Base-by-base conservation (phyloP, 2,797 vertebrate genomes). In the Fratercula arctica region DNA sequence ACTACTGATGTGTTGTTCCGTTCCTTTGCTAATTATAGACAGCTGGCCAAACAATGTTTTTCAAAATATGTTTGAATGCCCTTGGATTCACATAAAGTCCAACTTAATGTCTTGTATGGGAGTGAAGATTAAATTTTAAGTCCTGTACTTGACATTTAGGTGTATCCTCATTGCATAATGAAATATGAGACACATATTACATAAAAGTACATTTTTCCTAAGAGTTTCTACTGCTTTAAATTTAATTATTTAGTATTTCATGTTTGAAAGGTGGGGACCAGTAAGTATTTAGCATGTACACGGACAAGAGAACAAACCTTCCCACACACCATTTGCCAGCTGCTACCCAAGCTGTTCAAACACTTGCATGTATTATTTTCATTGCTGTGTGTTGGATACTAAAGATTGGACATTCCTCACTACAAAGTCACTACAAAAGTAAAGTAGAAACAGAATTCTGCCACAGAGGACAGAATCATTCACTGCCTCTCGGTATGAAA, bases 311-410 rank as follows among this genome's bases (percentile, higher is more conserved):
- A 95, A 96, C 75, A 89, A 91, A 89, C 41, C 79, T 85, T 92
- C 87, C 89, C 89, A 92, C 89, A 83, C 76, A 78, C 64, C 14
- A 59, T 83, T 74, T 95, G n/a, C 79, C 95, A 92, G 82, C 87
- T 96, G 94, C 85, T 93, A 39, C 50, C 72, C 89, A 93, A 94
- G 87, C 94, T 95, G 92, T 61, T 92, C 35, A 91, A 92, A 92
- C 88, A 72, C 66, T 94, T 72, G 51, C 0, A 0, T 51, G 29
- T 53, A 64, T 43, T 4, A 61, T 92, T 91, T 87, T 85, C 50
- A 85, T 51, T 81, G 57, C 53, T 77, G 41, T 53, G 16, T 46
- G 63, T 29, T 89, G 57, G 37, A 28, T 53, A n/a, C n/a, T 73
- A 41, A 94, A 80, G 25, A 35, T 29, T 90, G 72, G 53, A 35